Evolutionary conservation across 2,797 vertebrate species (phyloP).

Genomic region (Ciconia nigra): DNA sequence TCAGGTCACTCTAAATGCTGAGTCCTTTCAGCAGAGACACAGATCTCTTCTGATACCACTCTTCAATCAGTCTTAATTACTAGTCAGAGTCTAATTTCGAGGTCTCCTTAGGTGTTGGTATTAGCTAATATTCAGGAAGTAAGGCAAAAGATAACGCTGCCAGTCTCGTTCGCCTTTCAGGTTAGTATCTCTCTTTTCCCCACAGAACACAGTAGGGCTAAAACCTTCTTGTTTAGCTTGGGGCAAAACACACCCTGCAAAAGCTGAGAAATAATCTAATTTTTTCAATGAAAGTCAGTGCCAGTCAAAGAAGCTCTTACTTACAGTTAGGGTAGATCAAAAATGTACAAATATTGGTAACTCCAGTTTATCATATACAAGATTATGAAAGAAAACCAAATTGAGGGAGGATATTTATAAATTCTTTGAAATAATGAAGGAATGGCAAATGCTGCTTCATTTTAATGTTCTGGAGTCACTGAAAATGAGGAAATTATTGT

Average conservation of each 20-base stretch:
- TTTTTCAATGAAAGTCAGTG: conserved; percentile 76
- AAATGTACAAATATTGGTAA: conserved; percentile 37
- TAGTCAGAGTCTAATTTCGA: conserved; percentile 39
- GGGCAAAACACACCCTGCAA: conserved; percentile 73
- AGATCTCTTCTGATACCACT: conserved; percentile 46
- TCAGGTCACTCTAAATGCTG: conserved; percentile 18
- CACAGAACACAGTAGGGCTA: conserved; percentile 52
- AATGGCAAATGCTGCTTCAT: background rate
- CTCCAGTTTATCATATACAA: background rate
- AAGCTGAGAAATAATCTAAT: conserved; percentile 71
- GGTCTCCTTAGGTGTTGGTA: conserved; percentile 58
- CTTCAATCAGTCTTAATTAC: conserved; percentile 66
- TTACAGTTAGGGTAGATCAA: conserved; percentile 47
- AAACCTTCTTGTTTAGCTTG: conserved; percentile 74
- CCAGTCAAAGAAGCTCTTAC: conserved; percentile 71
- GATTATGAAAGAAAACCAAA: conserved; percentile 17
- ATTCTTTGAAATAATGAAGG: conserved; percentile 3
- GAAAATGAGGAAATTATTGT: conserved; percentile 15
- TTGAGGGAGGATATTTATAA: background rate
- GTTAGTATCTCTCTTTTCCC: conserved; percentile 49
- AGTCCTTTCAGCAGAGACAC: conserved; percentile 25
- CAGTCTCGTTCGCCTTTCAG: conserved; percentile 40
- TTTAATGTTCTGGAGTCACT: conserved; percentile 8
- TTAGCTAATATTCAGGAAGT: conserved; percentile 51
- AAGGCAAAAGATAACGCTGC: conserved; percentile 42